These are phyloP conservation scores for Andrena marginata DNA, from an alignment of 2,888 invertebrate species.

Conservation along the genomic window DNA sequence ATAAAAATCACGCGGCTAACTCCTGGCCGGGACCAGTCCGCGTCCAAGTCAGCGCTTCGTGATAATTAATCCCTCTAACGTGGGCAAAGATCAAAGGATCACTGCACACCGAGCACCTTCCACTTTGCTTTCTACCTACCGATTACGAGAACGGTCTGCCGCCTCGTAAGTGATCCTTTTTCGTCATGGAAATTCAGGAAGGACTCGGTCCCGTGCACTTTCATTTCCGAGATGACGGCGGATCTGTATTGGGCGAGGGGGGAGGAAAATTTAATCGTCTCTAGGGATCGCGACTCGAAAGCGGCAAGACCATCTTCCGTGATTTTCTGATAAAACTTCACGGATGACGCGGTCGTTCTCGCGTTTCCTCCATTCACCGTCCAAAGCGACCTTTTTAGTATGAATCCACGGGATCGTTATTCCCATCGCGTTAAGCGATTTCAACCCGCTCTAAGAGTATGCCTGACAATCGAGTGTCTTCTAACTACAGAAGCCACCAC, in stretches of 20 bases:
- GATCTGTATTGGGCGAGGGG: neutral
- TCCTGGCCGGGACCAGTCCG: constrained; percentile 10
- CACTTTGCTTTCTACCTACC: constrained; percentile 47
- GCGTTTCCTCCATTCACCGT: constrained; percentile 2
- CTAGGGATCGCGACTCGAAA: constrained; percentile 36
- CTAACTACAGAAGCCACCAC: neutral
- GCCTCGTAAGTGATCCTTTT: constrained; percentile 45
- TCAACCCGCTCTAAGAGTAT: no score
- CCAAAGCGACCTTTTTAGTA: neutral
- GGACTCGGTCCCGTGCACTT: constrained; percentile 39
- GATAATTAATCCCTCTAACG: constrained; percentile 78
- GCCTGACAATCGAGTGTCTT: no score
- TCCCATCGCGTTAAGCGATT: no score
- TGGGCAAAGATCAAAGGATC: constrained; percentile 74
- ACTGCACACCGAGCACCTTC: constrained; percentile 59
- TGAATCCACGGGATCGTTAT: neutral
- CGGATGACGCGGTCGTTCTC: neutral
- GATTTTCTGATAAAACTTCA: constrained; percentile 5
- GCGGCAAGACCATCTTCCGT: neutral
- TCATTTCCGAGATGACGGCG: constrained; percentile 56
- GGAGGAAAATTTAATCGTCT: constrained; percentile 33
- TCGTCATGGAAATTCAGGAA: constrained; percentile 57
- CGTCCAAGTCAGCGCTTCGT: constrained; percentile 55
- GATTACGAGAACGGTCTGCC: constrained; percentile 22
- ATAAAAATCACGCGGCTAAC: constrained; percentile 74